Base-by-base conservation (phyloP, 2,888 invertebrate genomes). In the Stegophylla sp. region DNA sequence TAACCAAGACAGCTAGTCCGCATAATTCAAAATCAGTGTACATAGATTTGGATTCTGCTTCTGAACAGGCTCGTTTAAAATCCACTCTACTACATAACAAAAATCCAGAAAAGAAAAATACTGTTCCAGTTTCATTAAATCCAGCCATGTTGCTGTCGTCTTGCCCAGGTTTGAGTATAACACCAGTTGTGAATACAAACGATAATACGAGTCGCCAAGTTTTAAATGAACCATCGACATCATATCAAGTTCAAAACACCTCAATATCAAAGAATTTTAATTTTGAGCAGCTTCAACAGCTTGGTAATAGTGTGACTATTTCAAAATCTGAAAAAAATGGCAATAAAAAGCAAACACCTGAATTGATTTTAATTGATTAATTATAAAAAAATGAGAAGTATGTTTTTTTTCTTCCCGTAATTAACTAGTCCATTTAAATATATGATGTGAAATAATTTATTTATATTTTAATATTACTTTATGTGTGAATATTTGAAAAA, bases 91-190 rank as follows among this genome's bases (percentile, higher is more conserved):
- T 79, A 5, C 69, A 69, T 0, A 48, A 61, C 17, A 76, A 66
- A 45, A 28, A 9, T 10, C 56, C 20, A 1, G 67, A 79, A 48
- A 34, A 20, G 1, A 69, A 69, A 41, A 45, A 17, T 1, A 59
- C 43, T 9, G 4, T 5, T 34, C 4, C 61, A 0, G 34, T 61
- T 13, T 13, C 61, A 1, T n/a, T 61, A 4, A 79, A 34, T 71
- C 61, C 77, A 12, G 61, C 69, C 3, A 48, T 61, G 45, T 48
- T 79, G 17, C 13, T 79, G 4, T 77, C 77, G 3, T 48, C 77
- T 15, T 77, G 77, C 17, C 69, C 77, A 1, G 77, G 69, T 23
- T 61, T 79, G 23, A 79, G 69, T n/a, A 79, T 79, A 48, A 79
- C 77, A 0, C 77, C 77, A 0, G 15, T 79, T 12, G 43, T 69